Percentiles rank a stretch among this genome's conserved stretches.
phyloP scores from a whole-genome alignment of 2,797 vertebrate species.

The Tragopan temminckii region DNA sequence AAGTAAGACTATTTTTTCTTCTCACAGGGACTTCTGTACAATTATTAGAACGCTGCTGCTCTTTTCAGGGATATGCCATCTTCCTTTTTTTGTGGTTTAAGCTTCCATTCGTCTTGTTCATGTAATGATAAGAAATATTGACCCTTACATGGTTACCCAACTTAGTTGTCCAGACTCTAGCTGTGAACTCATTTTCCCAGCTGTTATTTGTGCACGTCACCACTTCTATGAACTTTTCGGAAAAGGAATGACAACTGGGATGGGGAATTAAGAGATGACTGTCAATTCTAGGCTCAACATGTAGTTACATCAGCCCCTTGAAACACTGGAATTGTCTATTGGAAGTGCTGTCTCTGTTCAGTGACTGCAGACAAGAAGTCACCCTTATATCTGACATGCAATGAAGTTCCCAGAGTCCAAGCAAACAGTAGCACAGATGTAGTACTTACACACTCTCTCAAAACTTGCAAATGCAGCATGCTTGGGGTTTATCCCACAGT shows the following conservation, averaged over 20 bases:
- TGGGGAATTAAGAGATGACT: neutral
- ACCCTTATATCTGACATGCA: neutral
- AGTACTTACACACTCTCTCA: accelerated
- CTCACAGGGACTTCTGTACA: neutral
- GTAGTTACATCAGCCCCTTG: neutral
- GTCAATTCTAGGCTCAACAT: neutral
- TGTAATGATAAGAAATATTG: neutral
- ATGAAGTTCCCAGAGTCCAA: neutral
- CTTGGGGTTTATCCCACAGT: neutral
- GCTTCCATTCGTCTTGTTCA: neutral
- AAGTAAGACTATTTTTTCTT: neutral
- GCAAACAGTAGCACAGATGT: neutral
- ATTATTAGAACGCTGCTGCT: neutral
- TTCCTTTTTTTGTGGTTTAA: neutral
- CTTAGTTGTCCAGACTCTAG: neutral
- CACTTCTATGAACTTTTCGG: neutral
- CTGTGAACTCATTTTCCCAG: neutral
- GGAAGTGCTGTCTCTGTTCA: neutral
- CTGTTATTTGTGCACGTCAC: too few species aligned
- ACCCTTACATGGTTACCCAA: neutral
- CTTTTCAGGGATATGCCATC: neutral
- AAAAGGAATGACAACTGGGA: neutral
- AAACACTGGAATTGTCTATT: neutral
- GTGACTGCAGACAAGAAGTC: neutral
- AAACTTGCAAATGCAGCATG: neutral